These are phyloP conservation scores for Macaria notata DNA, from an alignment of 2,888 invertebrate species.

Conservation along the genomic window DNA sequence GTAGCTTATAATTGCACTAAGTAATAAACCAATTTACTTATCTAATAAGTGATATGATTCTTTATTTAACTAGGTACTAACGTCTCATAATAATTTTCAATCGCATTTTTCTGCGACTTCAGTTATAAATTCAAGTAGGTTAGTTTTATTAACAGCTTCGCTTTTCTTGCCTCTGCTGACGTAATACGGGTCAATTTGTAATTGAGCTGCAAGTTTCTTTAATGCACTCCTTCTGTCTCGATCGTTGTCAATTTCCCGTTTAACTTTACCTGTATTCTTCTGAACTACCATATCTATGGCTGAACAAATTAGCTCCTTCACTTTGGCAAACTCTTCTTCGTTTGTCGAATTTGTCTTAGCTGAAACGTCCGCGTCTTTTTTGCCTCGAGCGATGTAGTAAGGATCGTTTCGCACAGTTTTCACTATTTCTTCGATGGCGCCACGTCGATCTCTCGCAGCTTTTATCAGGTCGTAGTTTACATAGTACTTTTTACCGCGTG, in stretches of 20 bases:
- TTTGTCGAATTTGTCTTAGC: slow-evolving; percentile 37
- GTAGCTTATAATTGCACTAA: slow-evolving; percentile 26
- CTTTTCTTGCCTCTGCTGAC: slow-evolving; percentile 72
- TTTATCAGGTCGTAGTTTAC: slow-evolving; percentile 45
- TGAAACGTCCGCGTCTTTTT: slow-evolving; percentile 50
- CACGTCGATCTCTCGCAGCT: slow-evolving; percentile 61
- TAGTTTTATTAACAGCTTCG: slow-evolving; percentile 37
- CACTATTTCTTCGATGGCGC: slow-evolving; percentile 69
- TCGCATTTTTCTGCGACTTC: slow-evolving; percentile 61
- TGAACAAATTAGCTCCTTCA: slow-evolving; percentile 65
- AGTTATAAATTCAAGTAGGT: slow-evolving; percentile 56
- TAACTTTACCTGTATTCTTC: slow-evolving; percentile 46
- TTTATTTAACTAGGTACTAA: background rate
- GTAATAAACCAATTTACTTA: slow-evolving; percentile 4
- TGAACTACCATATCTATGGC: slow-evolving; percentile 56
- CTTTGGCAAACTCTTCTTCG: slow-evolving; percentile 49
- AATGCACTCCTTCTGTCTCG: slow-evolving; percentile 65
- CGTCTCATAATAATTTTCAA: slow-evolving; percentile 26
- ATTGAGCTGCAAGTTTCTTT: slow-evolving; percentile 67
- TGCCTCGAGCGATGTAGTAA: slow-evolving; percentile 79
- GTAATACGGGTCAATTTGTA: slow-evolving; percentile 73
- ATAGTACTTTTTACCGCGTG: slow-evolving; percentile 65
- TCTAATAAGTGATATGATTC: slow-evolving; percentile 15
- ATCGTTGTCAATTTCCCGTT: slow-evolving; percentile 63
- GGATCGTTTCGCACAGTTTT: slow-evolving; percentile 76